Conservation (phyloP, 2,113 vertebrate species). For the Antennarius striatus region DNA sequence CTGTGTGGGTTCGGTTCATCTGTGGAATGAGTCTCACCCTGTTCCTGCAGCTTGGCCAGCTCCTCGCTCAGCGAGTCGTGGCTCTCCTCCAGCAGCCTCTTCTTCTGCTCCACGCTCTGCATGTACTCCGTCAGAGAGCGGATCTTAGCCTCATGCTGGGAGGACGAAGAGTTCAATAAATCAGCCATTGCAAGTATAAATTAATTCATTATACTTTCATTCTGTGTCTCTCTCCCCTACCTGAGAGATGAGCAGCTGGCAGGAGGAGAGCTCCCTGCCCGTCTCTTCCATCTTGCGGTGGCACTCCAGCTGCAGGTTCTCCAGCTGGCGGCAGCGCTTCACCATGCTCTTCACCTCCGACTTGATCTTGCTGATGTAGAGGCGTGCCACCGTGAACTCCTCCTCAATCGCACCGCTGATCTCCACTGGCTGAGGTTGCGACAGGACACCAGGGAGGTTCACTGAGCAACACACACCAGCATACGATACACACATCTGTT, state of each 20-base stretch:
- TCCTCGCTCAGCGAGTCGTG: conserved; percentile 91
- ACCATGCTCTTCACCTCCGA: conserved; percentile 95
- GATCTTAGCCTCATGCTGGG: conserved; percentile 93
- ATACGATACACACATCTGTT: neutral
- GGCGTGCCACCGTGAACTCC: conserved; percentile 91
- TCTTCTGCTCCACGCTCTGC: conserved; percentile 92
- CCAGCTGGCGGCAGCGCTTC: conserved; percentile 91
- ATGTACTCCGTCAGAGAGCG: conserved; percentile 92
- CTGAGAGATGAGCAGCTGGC: conserved; percentile 97
- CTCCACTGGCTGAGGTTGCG: conserved; percentile 83
- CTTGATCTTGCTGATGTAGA: conserved; percentile 96
- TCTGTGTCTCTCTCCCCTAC: conserved; percentile 55
- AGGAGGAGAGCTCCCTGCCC: conserved; percentile 89
- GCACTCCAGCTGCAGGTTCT: conserved; percentile 91
- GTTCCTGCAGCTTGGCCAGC: conserved; percentile 86
- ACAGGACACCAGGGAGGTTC: neutral
- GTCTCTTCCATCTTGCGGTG: conserved; percentile 97
- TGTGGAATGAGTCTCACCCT: conserved; percentile 74
- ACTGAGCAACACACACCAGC: neutral
- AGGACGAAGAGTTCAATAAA: neutral
- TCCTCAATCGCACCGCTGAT: conserved; percentile 94
- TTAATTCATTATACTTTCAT: neutral
- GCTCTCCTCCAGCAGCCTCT: conserved; percentile 90
- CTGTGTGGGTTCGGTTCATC: neutral
- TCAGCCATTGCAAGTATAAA: neutral